Base-by-base conservation (phyloP, 1,140 invertebrate species). In the Neodiprion pinetum region DNA sequence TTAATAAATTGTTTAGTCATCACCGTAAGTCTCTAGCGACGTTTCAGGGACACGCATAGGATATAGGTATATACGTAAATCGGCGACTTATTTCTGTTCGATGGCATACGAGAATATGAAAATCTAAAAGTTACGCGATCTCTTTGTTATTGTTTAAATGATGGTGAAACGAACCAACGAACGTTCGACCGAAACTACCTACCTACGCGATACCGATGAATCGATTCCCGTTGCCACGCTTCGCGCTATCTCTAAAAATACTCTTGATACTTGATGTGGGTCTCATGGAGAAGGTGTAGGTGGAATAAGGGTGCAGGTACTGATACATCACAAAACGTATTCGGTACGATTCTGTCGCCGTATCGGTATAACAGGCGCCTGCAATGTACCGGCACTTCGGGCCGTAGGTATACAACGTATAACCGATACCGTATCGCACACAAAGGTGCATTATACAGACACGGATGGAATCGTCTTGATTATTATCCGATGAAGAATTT, bases 21-120 rank as follows among this genome's bases (percentile, higher is more conserved):
- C 53, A 61, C 53, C 8, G 53, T 61, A 61, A 61, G 11, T 61
- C 53, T 61, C 53, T 61, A 61, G 53, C 53, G 53, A 61, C 53
- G 9, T 61, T 61, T 61, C 53, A 61, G 53, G 53, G 53, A 61
- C 53, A 61, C 3, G 53, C 53, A 61, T 61, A 61, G 53, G 53
- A 61, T 61, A 40, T 40, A 40, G 28, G 28, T 40, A 40, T 5
- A 40, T 40, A 40, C 28, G 28, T 40, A 40, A 40, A 40, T 40
- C 28, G 28, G 28, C 28, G 28, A 40, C 28, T 40, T 40, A 2
- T 40, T 40, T 40, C 28, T 40, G 28, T 40, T 40, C 28, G 28
- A 40, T 40, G 5, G 28, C 5, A 40, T 40, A 61, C n/a, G n/a
- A 17, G 53, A 40, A 40, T 40, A 61, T 61, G n/a, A 17, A 12